Percentiles rank a stretch among this genome's conserved stretches.
These are phyloP conservation scores for Bucco capensis DNA, from an alignment of 2,113 vertebrate species.

Conservation along the genomic window DNA sequence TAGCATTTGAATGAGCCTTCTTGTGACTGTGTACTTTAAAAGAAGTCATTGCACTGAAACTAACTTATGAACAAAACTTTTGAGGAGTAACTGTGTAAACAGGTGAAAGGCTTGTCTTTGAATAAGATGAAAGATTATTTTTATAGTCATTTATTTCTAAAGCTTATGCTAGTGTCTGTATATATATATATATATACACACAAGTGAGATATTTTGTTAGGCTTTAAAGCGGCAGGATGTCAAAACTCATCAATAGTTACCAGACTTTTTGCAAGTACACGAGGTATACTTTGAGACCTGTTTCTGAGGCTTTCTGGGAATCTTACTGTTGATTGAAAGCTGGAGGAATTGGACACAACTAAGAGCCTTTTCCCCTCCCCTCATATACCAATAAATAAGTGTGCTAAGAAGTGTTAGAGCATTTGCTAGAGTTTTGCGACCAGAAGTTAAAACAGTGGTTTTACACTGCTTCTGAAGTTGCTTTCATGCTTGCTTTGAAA, in stretches of 20 bases:
- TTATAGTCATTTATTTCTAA: slow-evolving; percentile 49
- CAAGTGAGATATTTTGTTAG: background rate
- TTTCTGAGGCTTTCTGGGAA: background rate
- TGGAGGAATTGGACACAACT: background rate
- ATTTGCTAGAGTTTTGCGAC: background rate
- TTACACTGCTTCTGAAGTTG: background rate
- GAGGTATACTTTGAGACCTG: background rate
- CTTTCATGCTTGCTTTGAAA: background rate
- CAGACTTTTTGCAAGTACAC: background rate
- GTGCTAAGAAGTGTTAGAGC: background rate
- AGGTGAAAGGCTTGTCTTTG: slow-evolving; percentile 15
- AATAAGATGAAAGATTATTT: slow-evolving; percentile 41
- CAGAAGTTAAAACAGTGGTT: background rate
- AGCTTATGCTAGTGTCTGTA: slow-evolving; percentile 33
- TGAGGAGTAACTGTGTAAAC: slow-evolving; percentile 52
- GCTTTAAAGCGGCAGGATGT: background rate
- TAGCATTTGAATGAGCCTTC: slow-evolving; percentile 75
- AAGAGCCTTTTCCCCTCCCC: slow-evolving; percentile 28
- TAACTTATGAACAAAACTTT: slow-evolving; percentile 60
- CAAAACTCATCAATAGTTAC: background rate
- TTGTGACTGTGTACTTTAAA: slow-evolving; percentile 62
- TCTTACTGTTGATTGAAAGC: background rate
- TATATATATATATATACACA: too few relatives aligned
- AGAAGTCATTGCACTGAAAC: slow-evolving; percentile 75
- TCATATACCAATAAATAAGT: background rate